Base-by-base conservation (phyloP, 2,888 invertebrate species). In the Dusona sp. region DNA sequence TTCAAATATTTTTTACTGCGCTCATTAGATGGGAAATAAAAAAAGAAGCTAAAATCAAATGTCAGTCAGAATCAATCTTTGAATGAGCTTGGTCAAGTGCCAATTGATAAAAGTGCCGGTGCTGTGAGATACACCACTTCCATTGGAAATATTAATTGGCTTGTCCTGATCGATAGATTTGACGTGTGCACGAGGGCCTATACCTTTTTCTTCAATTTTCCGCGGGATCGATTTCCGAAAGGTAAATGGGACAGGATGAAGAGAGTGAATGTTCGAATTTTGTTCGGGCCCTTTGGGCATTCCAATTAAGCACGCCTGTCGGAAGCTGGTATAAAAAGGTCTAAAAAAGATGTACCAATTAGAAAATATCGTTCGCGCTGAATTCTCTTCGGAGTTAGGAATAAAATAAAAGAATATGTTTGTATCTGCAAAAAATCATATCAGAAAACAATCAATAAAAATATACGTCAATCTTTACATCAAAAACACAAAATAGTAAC, bases 311-410 rank as follows among this genome's bases (percentile, higher is more conserved):
- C 65, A 33, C 54, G 67, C 16, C 19, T 22, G 72, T 22, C 57
- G 61, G 22, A 45, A 0, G 19, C n/a, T 29, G 25, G 38, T n/a
- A 25, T 54, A 78, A 29, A 68, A 48, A 64, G 33, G n/a, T 51
- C 67, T 29, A 33, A 75, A 88, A 88, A 88, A 88, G 88, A 83
- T 81, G 85, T 82, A 84, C 88, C 90, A 91, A 91, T 91, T 89
- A 90, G 87, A 73, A 83, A 89, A 85, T 85, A 85, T 74, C 86
- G 86, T 85, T 88, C 86, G 70, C 25, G 79, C 73, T 45, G 48
- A 82, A 72, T 42, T 16, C 54, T 61, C n/a, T 16, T 36, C 38
- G 29, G 70, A 78, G 29, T 51, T 54, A 29, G 67, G 25, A 25
- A 74, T 68, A 79, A 84, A 77, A 51, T 74, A 61, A 48, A 70